Conservation (phyloP, 2,797 vertebrate genomes). For the Sebastes oblongus region DNA sequence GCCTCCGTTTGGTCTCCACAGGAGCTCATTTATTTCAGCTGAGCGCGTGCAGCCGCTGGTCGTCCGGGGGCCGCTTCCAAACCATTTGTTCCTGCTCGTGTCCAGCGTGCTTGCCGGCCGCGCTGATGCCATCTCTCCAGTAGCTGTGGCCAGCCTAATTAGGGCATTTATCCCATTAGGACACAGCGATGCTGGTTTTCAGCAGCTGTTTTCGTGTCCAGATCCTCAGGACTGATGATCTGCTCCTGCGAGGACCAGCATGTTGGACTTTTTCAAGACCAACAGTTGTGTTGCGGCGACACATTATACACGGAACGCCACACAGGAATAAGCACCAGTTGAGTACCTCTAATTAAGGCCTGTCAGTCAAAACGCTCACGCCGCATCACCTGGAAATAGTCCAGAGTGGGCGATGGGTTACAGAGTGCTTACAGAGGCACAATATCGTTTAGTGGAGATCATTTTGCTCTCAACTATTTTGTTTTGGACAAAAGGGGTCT, state of each 20-base stretch:
- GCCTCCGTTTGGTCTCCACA: conserved; percentile 45
- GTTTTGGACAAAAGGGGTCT: background rate
- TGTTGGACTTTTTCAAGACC: conserved; percentile 3
- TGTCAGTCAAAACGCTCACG: conserved; percentile 62
- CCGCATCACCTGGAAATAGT: conserved; percentile 70
- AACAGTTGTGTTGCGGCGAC: background rate
- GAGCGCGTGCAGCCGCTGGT: conserved; percentile 18
- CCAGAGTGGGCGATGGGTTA: conserved; percentile 56
- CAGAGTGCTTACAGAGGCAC: conserved; percentile 12
- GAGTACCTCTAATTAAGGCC: conserved; percentile 64
- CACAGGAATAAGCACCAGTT: conserved; percentile 33
- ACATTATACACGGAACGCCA: background rate
- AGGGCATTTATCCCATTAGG: conserved; percentile 60
- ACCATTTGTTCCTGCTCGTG: conserved; percentile 44
- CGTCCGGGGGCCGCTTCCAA: conserved; percentile 30
- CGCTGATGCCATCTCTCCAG: conserved; percentile 15
- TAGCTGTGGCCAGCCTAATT: conserved; percentile 41
- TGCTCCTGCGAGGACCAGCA: background rate
- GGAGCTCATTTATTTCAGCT: conserved; percentile 53
- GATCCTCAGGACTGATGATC: conserved; percentile 4
- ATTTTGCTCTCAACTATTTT: background rate
- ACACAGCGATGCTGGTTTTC: conserved; percentile 26
- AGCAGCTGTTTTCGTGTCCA: background rate
- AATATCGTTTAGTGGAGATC: background rate
- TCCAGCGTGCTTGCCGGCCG: conserved; percentile 8